Conservation (phyloP, 1,140 invertebrate genomes). For the Drosophila bipectinata region DNA sequence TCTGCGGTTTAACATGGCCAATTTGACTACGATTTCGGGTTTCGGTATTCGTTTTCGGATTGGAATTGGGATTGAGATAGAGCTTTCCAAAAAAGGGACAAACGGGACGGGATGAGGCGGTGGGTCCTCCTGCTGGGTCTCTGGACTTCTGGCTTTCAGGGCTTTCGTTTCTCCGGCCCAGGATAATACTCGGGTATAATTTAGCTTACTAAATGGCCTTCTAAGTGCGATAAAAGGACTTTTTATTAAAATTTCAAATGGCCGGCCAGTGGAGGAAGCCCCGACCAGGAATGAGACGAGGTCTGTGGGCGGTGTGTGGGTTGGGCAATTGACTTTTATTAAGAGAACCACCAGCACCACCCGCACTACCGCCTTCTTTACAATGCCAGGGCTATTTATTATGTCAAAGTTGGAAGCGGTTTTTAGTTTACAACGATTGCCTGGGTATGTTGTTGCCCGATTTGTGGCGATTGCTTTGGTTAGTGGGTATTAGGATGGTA, state of each 20-base stretch:
- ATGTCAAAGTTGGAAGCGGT: conserved; percentile 65
- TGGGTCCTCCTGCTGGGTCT: background rate
- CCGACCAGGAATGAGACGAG: background rate
- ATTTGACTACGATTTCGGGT: conserved; percentile 77
- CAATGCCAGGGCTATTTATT: conserved; percentile 66
- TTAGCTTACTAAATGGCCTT: conserved; percentile 78
- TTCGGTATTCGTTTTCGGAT: conserved; percentile 30
- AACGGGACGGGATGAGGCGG: conserved; percentile 1
- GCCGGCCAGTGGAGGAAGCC: conserved; percentile 3
- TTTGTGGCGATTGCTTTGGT: conserved; percentile 26
- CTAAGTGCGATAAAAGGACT: conserved; percentile 80
- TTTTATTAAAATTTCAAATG: conserved; percentile 77
- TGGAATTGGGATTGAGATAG: conserved; percentile 43
- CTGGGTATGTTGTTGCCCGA: conserved; percentile 30
- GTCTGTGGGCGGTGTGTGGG: conserved; percentile 27
- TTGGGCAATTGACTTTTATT: conserved; percentile 74
- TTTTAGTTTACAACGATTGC: conserved; percentile 58
- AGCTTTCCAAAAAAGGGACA: conserved; percentile 9
- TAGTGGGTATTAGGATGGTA: conserved; percentile 29
- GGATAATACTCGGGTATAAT: conserved; percentile 71
- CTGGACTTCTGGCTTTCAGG: conserved; percentile 1
- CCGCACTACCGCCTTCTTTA: conserved; percentile 19
- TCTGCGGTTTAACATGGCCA: conserved; percentile 79
- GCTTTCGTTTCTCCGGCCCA: conserved; percentile 14
- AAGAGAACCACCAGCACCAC: conserved; percentile 42